Percentiles rank a stretch among this genome's conserved stretches.
Evolutionary conservation across 2,888 invertebrate species (phyloP).

Genomic region (Drosophila birchii): DNA sequence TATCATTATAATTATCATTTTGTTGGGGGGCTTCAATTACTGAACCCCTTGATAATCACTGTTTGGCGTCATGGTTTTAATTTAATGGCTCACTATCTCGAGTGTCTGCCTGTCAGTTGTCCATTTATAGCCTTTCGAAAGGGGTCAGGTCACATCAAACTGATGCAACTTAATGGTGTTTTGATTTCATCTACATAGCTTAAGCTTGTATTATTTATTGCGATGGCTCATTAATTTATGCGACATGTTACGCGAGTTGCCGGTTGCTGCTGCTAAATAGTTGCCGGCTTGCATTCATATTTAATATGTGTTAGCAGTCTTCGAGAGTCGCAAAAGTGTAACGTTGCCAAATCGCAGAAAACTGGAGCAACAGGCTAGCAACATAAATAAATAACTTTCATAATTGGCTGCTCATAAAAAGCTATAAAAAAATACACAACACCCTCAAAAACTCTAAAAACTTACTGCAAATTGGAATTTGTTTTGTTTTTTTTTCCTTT

Average conservation of each 20-base stretch:
- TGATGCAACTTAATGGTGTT: conserved; percentile 37
- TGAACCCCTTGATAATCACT: conserved; percentile 3
- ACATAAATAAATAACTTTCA: conserved; percentile 29
- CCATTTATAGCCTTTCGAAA: conserved; percentile 11
- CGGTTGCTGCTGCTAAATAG: background rate
- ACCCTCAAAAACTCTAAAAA: background rate
- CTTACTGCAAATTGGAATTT: background rate
- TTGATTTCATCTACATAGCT: conserved; percentile 11
- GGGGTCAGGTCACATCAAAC: conserved; percentile 24
- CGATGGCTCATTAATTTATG: conserved; percentile 47
- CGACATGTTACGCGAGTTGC: conserved; percentile 24
- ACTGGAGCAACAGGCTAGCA: conserved; percentile 17
- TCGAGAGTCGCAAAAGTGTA: background rate
- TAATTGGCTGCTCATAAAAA: conserved; percentile 28
- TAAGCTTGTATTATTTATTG: conserved; percentile 23
- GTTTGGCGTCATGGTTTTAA: conserved; percentile 21
- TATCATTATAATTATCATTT: conserved; percentile 3
- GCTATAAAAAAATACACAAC: background rate
- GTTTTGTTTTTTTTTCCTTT: background rate
- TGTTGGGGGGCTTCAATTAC: background rate
- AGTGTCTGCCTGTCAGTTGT: background rate
- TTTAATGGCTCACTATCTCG: conserved; percentile 21
- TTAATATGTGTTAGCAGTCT: conserved; percentile 9
- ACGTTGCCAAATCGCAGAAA: conserved; percentile 25
- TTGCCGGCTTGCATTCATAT: conserved; percentile 13